Base-by-base conservation (phyloP, 2,888 invertebrate species). In the Amphipoea lucens region DNA sequence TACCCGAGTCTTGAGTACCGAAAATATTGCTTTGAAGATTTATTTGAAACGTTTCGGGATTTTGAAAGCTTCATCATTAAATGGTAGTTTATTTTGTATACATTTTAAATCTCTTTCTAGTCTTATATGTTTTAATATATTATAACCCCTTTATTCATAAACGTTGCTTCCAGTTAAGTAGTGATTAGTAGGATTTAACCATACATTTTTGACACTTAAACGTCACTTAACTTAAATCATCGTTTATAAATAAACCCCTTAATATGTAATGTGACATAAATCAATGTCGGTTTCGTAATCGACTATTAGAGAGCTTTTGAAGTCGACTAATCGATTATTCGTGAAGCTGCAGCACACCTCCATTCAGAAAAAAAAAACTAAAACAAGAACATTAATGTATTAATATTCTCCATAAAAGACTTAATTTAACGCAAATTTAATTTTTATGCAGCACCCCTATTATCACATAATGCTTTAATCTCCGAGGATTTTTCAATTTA, bases 361-460 rank as follows among this genome's bases (percentile, higher is more conserved):
- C 36, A 4, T 42, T 23, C 20, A 14, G 1, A 65, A 79, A 60
- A 73, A 42, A 54, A 73, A 79, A 78, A 74, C n/a, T n/a, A n/a
- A 65, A 63, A 70, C 77, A 20, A 29, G 51, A 60, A 62, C 74
- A 63, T 80, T 86, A 81, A 89, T 87, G 88, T 83, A 81, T 87
- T 81, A 85, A 86, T 86, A 86, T 87, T 80, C 84, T 63, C 70
- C 81, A 60, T 81, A 78, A 90, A 92, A 90, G 82, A 90, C 90
- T 92, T 90, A 91, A 92, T 94, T 92, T 93, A 92, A 92, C 92
- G 93, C 92, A 88, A 91, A 92, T 92, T 92, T 92, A 90, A 90
- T 91, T 91, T 91, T 91, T 83, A 88, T 86, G 83, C 85, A 90
- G 79, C 83, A 83, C 86, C 91, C 93, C 94, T 89, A 87, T 92